Base-by-base conservation (phyloP, 1,140 invertebrate species). In the Meloidogyne chitwoodi region DNA sequence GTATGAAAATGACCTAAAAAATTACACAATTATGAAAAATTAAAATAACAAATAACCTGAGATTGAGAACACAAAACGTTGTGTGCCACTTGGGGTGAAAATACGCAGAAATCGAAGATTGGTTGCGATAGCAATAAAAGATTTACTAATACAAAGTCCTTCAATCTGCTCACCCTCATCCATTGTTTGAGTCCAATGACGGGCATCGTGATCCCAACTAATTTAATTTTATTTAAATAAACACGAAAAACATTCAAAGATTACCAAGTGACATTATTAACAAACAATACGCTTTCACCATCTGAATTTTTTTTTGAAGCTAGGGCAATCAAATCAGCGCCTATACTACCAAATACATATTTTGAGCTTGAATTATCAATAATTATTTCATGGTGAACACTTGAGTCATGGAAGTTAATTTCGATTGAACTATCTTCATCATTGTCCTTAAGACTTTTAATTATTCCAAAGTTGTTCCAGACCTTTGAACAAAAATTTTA, bases 301-400 rank as follows among this genome's bases (percentile, higher is more conserved):
- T 77, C 31, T 8, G 63, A 11, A 77, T 68, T 77, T 26, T 27
- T 22, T 29, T 68, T 56, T 24, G 76, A 78, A 26, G 76, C 76
- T 38, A 77, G 22, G 1, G 76, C 76, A 41, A 77, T 29, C n/a
- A 77, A 26, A 67, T 65, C 29, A 16, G 74, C 24, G 38, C 73
- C 41, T 29, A 77, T 27, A 41, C 73, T 68, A 3, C 74, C 76
- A 26, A 77, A 48, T n/a, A 65, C 24, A 29, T 78, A 77, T n/a
- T 77, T 77, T 67, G 62, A 41, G 10, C 14, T 31, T 22, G 29
- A 31, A 63, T 77, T 77, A 31, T 77, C 76, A 26, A 77, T 77
- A 22, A 67, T 77, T 8, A 77, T 38, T 75, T 77, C 76, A 11
- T 74, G 67, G 29, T 77, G 76, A 68, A 77, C 66, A 22, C 44